Evolutionary conservation across 2,888 invertebrate species (phyloP), one percentile per base, ranked within the genome.

Genomic region (Cremastobaeus sp.): DNA sequence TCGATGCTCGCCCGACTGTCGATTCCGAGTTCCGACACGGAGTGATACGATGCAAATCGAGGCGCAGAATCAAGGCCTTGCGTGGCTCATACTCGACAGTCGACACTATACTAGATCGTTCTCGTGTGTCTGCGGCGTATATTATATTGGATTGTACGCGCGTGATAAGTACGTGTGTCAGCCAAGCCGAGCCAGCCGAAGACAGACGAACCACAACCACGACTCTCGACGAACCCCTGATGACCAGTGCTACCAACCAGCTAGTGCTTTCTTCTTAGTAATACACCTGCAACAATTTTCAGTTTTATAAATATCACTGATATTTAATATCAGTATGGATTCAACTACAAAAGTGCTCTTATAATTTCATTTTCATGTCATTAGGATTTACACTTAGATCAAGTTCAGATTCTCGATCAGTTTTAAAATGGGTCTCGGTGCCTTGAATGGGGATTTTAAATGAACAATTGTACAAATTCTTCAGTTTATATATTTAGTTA

Each of bases 1-100:
- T 28, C 17, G 14, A n/a, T n/a, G n/a, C n/a, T n/a, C n/a, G n/a
- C 30, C 39, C 47, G 39, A 2, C 8, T 25, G 45, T 47, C 43
- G 21, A 48, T 32, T 45, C 12, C 34, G 14, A 50, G n/a, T n/a
- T n/a, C n/a, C n/a, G 9, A 32, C 28, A 11, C 54, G 34, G 11
- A 57, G 57, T 59, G 59, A 65, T 72, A 59, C 54, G 47, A 18
- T 52, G 54, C 54, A 71, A 75, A 57, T 59, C 43, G 57, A 68
- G 48, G 68, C 50, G 60, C 41, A 66, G 55, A 74, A 65, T 71
- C 65, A 74, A 59, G 65, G 50, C 32, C 55, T 69, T 45, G 30
- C 57, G 34, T 45, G 45, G 57, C 37, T 70, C 75, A 76, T 72
- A 69, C 55, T 64, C 55, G 34, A 43, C 37, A 30, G 41, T n/a